Base-by-base conservation (phyloP, 2,888 invertebrate genomes). In the Pasiphila rectangulata region DNA sequence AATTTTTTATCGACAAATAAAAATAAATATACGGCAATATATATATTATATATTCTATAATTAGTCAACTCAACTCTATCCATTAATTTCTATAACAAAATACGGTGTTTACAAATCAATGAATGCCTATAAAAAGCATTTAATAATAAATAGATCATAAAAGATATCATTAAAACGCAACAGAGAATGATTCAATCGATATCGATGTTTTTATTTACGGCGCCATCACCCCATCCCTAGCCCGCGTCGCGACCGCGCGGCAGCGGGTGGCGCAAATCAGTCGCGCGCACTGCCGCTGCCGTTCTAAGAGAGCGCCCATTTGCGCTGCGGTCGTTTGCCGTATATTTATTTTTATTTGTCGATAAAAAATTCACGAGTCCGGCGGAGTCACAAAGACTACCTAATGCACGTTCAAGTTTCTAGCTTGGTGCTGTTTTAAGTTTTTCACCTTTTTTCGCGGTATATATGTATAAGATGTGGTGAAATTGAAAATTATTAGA, bases 211-310 rank as follows among this genome's bases (percentile, higher is more conserved):
- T 34, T 23, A 63, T 72, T 74, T 7, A 13, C 9, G 0, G 10
- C n/a, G 19, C 17, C 9, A 7, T 13, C 16, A 52, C 46, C 50
- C 53, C 83, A 68, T 67, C 84, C 64, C 82, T 80, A 76, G 63
- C 40, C 48, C 64, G 64, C 69, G 79, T 75, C 83, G 85, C 85
- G 84, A 79, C 80, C 83, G 71, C 80, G 79, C 71, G 64, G 70
- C 75, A 69, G 71, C 75, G 84, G 86, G 87, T 79, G 87, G 86
- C 74, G 83, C 87, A 79, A 85, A 83, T 86, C 87, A 86, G 78
- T 85, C 87, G 86, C 87, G 87, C 82, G 85, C 74, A 87, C 85
- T 83, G 82, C 86, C 85, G 83, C 85, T 83, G 82, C 86, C 85
- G 83, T 77, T 86, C 84, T 84, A 82, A 70, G 74, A 79, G 75